phyloP scores from a whole-genome alignment of 2,888 invertebrate species.

The Ophion ventricosus region DNA sequence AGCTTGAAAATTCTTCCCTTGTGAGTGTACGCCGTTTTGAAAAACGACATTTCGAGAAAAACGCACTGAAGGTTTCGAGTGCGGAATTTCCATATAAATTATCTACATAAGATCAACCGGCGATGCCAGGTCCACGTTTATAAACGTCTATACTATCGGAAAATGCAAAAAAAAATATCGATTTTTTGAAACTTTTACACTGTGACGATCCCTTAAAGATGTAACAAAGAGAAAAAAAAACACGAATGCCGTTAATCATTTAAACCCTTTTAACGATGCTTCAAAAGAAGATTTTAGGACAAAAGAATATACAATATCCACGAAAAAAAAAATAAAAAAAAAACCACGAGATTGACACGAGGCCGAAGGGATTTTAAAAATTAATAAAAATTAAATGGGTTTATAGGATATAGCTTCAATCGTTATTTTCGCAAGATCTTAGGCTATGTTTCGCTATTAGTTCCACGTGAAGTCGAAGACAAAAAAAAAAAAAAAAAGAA shows the following conservation, averaged over 20 bases:
- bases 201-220: too few species aligned
- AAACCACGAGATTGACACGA: background rate
- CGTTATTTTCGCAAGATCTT: constrained; percentile 67
- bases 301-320: constrained; percentile 35
- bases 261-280: constrained; percentile 70
- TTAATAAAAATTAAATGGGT: constrained; percentile 70
- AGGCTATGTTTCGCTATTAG: constrained; percentile 54
- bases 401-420: constrained; percentile 63
- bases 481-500: constrained; percentile 38
- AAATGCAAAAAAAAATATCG: too few species aligned
- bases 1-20: too few species aligned
- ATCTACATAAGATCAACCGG: too few species aligned
- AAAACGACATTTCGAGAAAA: too few species aligned
- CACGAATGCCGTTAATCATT: constrained; percentile 69
- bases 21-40: too few species aligned
- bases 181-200: too few species aligned
- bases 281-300: constrained; percentile 68
- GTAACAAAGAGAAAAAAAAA: constrained; percentile 46
- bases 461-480: constrained; percentile 32
- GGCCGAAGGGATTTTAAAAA: constrained; percentile 49
- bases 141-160: too few species aligned
- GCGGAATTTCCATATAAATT: too few species aligned
- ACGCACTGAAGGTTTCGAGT: too few species aligned
- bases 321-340: constrained; percentile 20
- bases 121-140: too few species aligned